Evolutionary conservation across 2,797 vertebrate species (phyloP).

Genomic region (Sebastes jordani): DNA sequence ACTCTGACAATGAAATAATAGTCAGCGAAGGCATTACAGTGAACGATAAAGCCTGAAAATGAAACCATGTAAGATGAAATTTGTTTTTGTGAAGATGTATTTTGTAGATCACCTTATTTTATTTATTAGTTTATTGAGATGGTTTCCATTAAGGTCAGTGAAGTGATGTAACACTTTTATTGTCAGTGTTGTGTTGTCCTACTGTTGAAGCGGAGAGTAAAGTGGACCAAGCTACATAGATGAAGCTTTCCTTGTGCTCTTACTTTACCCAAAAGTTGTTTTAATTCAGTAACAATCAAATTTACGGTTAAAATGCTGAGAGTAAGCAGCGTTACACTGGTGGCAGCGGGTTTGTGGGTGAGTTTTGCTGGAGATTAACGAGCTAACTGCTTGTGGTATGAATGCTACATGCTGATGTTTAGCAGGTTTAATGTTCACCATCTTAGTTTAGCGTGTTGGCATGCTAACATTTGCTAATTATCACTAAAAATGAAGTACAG

Average conservation of each 20-base stretch:
- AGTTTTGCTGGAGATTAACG: neutral
- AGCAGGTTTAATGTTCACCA: neutral
- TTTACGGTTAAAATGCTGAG: neutral
- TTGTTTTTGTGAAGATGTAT: neutral
- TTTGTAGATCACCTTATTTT: neutral
- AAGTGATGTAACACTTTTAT: neutral
- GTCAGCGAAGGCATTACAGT: neutral
- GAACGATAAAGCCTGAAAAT: neutral
- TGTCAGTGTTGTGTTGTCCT: neutral
- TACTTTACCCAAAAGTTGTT: neutral
- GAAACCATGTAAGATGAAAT: neutral
- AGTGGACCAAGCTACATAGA: neutral
- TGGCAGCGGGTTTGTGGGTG: neutral
- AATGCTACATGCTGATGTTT: neutral
- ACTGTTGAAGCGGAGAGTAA: neutral
- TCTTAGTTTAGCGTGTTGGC: neutral
- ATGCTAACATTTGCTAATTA: neutral
- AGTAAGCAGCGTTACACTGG: neutral
- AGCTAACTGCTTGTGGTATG: neutral
- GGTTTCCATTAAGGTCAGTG: neutral
- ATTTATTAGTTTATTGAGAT: neutral
- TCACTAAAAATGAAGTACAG: neutral
- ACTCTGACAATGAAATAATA: neutral
- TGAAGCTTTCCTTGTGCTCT: neutral
- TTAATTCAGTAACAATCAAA: neutral